Evolutionary conservation across 1,140 invertebrate genomes (phyloP).

Genomic region (Aethina tumida): DNA sequence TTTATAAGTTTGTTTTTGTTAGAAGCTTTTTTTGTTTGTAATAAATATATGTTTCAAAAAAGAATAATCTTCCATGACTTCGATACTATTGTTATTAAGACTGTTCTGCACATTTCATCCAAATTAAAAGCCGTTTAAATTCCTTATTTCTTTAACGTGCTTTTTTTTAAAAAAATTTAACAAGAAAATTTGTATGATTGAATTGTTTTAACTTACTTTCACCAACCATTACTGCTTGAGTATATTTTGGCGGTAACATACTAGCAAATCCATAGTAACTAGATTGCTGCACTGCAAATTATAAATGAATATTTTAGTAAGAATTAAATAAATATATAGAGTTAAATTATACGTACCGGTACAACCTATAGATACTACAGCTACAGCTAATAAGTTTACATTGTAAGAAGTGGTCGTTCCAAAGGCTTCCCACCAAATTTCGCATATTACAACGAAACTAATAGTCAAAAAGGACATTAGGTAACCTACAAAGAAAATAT

Average conservation of each 20-base stretch:
- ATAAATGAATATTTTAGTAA: constrained; percentile 7
- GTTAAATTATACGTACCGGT: constrained; percentile 63
- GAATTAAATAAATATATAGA: too few species aligned
- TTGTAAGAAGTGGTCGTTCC: constrained; percentile 58
- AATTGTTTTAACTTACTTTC: constrained; percentile 59
- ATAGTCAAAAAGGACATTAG: constrained; percentile 70
- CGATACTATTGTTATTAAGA: too few species aligned
- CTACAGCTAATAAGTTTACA: constrained; percentile 74
- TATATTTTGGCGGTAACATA: constrained; percentile 80
- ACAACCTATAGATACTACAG: constrained; percentile 77
- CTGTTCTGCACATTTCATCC: too few species aligned
- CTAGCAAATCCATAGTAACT: constrained; percentile 91
- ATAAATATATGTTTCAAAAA: too few species aligned
- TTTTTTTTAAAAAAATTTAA: background rate
- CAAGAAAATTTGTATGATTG: background rate
- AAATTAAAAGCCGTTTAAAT: too few species aligned
- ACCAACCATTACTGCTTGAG: constrained; percentile 87
- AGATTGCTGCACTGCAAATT: constrained; percentile 70
- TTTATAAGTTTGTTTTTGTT: too few species aligned
- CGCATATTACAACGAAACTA: constrained; percentile 71
- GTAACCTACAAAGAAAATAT: constrained; percentile 66
- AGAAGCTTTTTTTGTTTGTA: too few species aligned
- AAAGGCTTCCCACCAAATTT: constrained; percentile 77
- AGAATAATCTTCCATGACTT: too few species aligned
- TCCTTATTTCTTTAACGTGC: background rate